Conservation (phyloP, 2,113 vertebrate genomes). For the Chiloscyllium plagiosum region DNA sequence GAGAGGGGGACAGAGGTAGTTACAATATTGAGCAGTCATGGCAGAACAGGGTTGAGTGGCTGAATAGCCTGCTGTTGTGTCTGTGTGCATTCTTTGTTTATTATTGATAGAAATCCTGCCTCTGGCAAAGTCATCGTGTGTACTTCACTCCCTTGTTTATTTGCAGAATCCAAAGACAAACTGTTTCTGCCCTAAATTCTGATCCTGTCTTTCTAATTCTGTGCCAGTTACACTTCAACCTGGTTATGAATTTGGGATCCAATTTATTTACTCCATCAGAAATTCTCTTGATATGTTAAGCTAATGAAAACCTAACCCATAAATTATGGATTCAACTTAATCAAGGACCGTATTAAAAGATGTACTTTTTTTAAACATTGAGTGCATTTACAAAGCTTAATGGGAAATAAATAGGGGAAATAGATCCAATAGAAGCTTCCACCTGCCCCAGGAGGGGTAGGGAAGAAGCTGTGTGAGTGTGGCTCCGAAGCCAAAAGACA, state of each 20-base stretch:
- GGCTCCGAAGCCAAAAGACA: slow-evolving; percentile 15
- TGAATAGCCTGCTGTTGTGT: too few species aligned
- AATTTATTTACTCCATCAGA: background rate
- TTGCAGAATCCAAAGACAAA: too few species aligned
- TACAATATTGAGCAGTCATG: too few species aligned
- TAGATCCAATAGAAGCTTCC: background rate
- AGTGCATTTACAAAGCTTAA: background rate
- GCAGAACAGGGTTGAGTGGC: too few species aligned
- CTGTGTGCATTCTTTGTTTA: too few species aligned
- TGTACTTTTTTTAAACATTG: background rate
- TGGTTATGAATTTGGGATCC: background rate
- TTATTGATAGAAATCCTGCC: too few species aligned
- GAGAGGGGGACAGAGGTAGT: too few species aligned
- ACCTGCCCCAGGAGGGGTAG: background rate
- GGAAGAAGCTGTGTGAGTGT: background rate
- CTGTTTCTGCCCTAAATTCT: background rate
- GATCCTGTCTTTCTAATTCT: background rate
- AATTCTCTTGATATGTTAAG: background rate
- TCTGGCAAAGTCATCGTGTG: too few species aligned
- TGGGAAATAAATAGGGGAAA: background rate
- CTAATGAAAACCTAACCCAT: background rate
- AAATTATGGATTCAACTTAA: background rate
- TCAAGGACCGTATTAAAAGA: background rate
- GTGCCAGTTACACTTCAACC: background rate
- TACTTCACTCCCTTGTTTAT: too few species aligned